phyloP scores from a whole-genome alignment of 2,797 vertebrate genomes.

The Telmatherina bonti region DNA sequence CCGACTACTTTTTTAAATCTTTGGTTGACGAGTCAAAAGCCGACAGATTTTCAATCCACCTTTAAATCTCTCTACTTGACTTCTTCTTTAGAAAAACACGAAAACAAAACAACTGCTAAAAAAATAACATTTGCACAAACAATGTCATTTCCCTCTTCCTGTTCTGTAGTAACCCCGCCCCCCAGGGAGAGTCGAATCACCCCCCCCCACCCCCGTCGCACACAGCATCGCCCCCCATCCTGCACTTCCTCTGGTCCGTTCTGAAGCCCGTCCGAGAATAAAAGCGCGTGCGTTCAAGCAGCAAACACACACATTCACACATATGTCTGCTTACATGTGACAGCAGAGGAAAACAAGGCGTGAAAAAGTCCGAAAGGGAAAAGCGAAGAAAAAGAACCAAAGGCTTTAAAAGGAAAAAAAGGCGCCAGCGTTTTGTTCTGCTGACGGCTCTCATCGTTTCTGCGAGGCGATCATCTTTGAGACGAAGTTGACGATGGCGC shows the following conservation, averaged over 20 bases:
- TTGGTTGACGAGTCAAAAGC: constrained; percentile 83
- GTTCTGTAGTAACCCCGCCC: constrained; percentile 71
- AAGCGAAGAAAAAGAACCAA: constrained; percentile 61
- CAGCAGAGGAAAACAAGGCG: constrained; percentile 65
- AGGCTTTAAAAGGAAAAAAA: constrained; percentile 32
- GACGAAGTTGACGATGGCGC: constrained; percentile 97
- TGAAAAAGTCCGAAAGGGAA: constrained; percentile 50
- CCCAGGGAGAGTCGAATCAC: constrained; percentile 59
- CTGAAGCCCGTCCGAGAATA: constrained; percentile 88
- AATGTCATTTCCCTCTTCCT: constrained; percentile 69
- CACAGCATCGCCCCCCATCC: constrained; percentile 86
- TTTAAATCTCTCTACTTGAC: constrained; percentile 72
- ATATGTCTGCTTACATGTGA: constrained; percentile 39
- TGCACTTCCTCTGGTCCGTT: constrained; percentile 91
- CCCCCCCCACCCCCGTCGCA: constrained; percentile 66
- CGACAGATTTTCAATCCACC: constrained; percentile 79
- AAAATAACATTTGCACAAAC: constrained; percentile 65
- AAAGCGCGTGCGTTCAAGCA: constrained; percentile 69
- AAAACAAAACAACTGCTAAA: constrained; percentile 51
- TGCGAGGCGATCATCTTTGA: constrained; percentile 93
- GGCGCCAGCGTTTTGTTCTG: constrained; percentile 18
- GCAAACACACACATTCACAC: constrained; percentile 10
- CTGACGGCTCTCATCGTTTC: constrained; percentile 89
- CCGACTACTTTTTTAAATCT: constrained; percentile 75
- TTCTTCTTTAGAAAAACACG: constrained; percentile 68